Evolutionary conservation across 2,797 vertebrate genomes (phyloP).

Genomic region (Numenius phaeopus): DNA sequence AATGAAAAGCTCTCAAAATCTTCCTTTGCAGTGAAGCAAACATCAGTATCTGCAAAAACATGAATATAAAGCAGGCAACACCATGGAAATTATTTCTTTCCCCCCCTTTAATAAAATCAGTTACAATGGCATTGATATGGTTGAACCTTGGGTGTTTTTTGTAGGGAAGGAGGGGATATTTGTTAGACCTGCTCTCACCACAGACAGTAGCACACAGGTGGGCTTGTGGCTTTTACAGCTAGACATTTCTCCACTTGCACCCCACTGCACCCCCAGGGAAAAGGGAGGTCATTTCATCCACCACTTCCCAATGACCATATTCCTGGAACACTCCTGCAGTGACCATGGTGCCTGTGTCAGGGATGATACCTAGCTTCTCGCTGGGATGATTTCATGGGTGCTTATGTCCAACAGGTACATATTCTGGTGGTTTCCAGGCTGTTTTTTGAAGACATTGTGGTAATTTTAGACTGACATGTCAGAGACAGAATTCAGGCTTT

Average conservation of each 20-base stretch:
- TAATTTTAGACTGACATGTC: not conserved
- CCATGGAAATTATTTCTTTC: not conserved
- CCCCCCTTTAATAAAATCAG: constrained; percentile 9
- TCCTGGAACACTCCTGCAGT: not conserved
- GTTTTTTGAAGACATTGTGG: not conserved
- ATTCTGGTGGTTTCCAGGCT: not conserved
- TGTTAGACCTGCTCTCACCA: not conserved
- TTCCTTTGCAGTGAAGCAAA: not conserved
- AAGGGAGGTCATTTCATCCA: not conserved
- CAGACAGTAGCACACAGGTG: accelerated
- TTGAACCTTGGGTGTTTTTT: not conserved
- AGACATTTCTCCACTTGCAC: not conserved
- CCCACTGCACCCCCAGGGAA: not conserved
- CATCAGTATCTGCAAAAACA: not conserved
- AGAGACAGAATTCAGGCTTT: not conserved
- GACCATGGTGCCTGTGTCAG: not conserved
- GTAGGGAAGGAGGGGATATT: not conserved
- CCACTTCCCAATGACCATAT: accelerated
- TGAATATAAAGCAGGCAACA: not conserved
- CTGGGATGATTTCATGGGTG: not conserved
- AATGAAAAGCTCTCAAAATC: not conserved
- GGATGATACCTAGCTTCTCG: not conserved
- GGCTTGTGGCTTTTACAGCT: not conserved
- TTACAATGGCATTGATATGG: not conserved
- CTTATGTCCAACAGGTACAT: not conserved